These are phyloP conservation scores for Latrodectus hesperus DNA, from an alignment of 2,888 invertebrate species.

Conservation along the genomic window DNA sequence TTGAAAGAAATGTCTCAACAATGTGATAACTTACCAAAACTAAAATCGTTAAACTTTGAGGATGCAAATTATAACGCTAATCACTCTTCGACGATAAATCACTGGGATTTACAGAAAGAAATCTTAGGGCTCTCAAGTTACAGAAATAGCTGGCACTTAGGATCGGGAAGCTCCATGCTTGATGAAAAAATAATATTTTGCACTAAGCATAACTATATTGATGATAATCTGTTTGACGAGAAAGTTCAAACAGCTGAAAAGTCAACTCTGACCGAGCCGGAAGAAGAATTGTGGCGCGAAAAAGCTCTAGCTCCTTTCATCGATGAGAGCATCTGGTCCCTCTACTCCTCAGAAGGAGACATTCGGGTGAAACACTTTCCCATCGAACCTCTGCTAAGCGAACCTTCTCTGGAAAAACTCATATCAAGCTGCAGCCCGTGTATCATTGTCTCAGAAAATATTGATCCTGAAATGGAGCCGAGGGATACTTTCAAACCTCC, in stretches of 20 bases:
- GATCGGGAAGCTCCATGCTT: conserved; percentile 31
- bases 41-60: conserved; percentile 6
- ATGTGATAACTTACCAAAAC: conserved; percentile 17
- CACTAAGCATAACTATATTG: conserved; percentile 54
- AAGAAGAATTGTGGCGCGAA: conserved; percentile 62
- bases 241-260: conserved; percentile 69
- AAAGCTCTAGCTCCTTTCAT: conserved; percentile 61
- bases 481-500: conserved; percentile 7
- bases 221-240: conserved; percentile 54
- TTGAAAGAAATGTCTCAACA: conserved; percentile 17
- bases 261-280: conserved; percentile 67
- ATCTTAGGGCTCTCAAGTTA: conserved; percentile 34
- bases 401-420: conserved; percentile 56
- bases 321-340: conserved; percentile 66
- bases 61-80: neutral
- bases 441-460: conserved; percentile 42
- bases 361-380: conserved; percentile 60
- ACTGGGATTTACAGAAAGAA: conserved; percentile 41
- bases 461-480: conserved; percentile 1
- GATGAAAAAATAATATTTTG: conserved; percentile 55
- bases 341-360: conserved; percentile 64
- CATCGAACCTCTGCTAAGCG: conserved; percentile 36
- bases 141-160: conserved; percentile 59
- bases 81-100: conserved; percentile 40
- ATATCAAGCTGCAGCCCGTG: conserved; percentile 46